A percentile compares a stretch with the other conserved stretches of the same genome.
Conservation (phyloP, 2,113 vertebrate species). For the Falcunculus frontatus region DNA sequence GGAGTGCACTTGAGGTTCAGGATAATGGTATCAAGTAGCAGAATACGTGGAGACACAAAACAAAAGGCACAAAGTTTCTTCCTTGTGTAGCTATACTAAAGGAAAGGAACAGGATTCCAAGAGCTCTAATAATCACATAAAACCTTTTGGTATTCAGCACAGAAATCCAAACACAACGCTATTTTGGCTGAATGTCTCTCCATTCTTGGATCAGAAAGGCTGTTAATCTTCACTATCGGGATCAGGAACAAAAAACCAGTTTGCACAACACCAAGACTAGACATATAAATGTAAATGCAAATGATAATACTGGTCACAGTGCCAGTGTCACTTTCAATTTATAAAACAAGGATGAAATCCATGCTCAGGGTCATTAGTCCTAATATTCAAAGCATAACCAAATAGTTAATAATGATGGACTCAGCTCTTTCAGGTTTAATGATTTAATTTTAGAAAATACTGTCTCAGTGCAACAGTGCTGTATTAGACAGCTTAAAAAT, state of each 20-base stretch:
- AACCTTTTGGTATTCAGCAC: background rate
- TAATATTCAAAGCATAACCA: background rate
- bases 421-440: background rate
- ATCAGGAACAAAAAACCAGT: background rate
- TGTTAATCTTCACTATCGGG: background rate
- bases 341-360: conserved; percentile 28
- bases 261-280: background rate
- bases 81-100: background rate
- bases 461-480: background rate
- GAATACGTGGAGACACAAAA: background rate
- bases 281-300: background rate
- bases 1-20: background rate
- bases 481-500: background rate
- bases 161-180: background rate
- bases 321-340: background rate
- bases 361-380: background rate
- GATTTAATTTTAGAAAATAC: background rate
- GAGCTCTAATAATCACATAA: background rate
- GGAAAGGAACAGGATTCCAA: background rate
- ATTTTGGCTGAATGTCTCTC: background rate
- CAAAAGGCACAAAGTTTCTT: background rate
- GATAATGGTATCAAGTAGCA: background rate
- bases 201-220: background rate
- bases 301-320: background rate
- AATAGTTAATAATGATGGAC: background rate